Conservation (phyloP, 2,113 vertebrate genomes). For the Petaurus breviceps region DNA sequence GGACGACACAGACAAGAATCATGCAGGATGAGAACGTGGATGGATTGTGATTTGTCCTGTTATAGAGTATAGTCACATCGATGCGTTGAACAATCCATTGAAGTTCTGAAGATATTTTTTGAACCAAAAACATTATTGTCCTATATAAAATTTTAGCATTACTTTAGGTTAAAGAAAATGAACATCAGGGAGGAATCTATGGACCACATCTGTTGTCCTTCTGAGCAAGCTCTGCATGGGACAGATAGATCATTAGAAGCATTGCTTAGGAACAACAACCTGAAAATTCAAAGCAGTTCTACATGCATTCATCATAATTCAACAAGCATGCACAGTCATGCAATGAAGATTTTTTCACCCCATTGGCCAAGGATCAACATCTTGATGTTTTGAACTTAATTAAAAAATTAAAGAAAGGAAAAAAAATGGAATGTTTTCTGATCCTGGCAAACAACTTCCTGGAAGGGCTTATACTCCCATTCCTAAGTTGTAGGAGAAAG, state of each 20-base stretch:
- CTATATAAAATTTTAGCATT: neutral
- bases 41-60: neutral
- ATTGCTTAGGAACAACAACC: neutral
- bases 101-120: neutral
- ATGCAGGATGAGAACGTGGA: neutral
- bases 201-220: conserved; percentile 54
- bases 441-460: conserved; percentile 37
- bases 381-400: conserved; percentile 53
- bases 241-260: neutral
- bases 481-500: conserved; percentile 25
- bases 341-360: neutral
- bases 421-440: conserved; percentile 50
- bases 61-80: neutral
- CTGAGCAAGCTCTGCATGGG: conserved; percentile 2
- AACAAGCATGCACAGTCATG: neutral
- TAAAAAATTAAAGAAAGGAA: conserved; percentile 55
- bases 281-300: conserved; percentile 46
- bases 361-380: conserved; percentile 37
- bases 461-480: conserved; percentile 45
- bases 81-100: neutral
- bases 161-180: conserved; percentile 33
- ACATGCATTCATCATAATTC: neutral
- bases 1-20: neutral
- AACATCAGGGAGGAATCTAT: conserved; percentile 46
- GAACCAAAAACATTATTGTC: conserved; percentile 5